Evolutionary conservation across 2,797 vertebrate genomes (phyloP).

Genomic region (Myotis daubentonii): DNA sequence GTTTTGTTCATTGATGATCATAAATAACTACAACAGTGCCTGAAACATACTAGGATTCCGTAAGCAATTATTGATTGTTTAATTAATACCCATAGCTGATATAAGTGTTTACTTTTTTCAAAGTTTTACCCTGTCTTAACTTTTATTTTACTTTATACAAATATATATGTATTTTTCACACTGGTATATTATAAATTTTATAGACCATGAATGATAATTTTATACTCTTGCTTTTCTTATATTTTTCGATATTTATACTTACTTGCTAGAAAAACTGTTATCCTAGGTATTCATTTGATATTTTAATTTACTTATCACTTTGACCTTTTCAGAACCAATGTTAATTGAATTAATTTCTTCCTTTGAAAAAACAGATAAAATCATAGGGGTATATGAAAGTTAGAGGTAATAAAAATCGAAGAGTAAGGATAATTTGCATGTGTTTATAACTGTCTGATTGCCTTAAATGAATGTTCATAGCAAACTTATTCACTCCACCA

Average conservation of each 20-base stretch:
- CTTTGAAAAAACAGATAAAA: constrained; percentile 49
- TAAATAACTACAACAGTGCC: not conserved
- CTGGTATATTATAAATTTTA: not conserved
- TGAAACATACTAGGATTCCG: not conserved
- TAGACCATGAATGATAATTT: not conserved
- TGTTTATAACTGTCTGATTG: constrained; percentile 56
- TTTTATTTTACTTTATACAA: constrained; percentile 20
- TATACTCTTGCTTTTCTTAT: not conserved
- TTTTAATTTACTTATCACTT: constrained; percentile 23
- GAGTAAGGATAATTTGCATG: constrained; percentile 45
- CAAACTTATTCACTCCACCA: not conserved
- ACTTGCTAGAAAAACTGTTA: constrained; percentile 4
- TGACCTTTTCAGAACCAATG: constrained; percentile 2
- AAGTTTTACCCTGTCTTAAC: not conserved
- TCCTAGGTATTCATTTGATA: not conserved
- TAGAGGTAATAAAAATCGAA: constrained; percentile 16
- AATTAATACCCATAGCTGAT: not conserved
- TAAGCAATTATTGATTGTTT: not conserved
- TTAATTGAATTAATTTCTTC: constrained; percentile 11
- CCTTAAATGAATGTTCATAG: constrained; percentile 40
- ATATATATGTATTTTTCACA: not conserved
- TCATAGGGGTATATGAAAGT: not conserved
- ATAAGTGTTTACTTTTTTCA: constrained; percentile 15
- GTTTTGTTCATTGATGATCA: not conserved
- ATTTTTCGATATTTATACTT: not conserved